Base-by-base conservation (phyloP, 2,797 vertebrate species). In the Phoebastria nigripes region DNA sequence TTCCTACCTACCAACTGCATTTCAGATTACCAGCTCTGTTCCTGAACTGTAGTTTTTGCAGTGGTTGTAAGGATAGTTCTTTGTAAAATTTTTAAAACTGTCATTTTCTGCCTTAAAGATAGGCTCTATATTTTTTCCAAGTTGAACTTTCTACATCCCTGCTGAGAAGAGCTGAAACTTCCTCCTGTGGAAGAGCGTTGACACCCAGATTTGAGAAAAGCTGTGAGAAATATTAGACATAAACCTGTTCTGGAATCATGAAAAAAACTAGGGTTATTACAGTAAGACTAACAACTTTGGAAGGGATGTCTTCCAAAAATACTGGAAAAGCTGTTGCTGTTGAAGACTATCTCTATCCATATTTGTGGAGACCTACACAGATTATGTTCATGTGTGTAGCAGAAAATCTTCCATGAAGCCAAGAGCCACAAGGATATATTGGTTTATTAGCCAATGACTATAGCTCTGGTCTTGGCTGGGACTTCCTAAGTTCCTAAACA, bases 141-240 rank as follows among this genome's bases (percentile, higher is more conserved):
- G 28, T 28, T 81, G 25, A 89, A 66, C 20, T 63, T 91, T 46
- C 39, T 66, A 52, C 7, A 29, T 26, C 5, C 15, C 19, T 9
- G 29, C 47, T 87, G 63, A 89, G 55, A 41, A 58, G 67, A 92
- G 24, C 39, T 93, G 35, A 89, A 92, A 86, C 10, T 76, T 71
- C 51, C 22, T 92, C 21, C 29, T 72, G 4, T 20, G 76, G 82
- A 58, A 87, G 46, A 20, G 14, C 2, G 12, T 3, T 82, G 58
- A 70, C 24, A 76, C 15, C 1, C 21, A 92, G 39, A 82, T 89
- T 84, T 93, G 39, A 76, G 62, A 79, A 73, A 9, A 76, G 39
- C n/a, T 77, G 8, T 46, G 26, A 80, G 51, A 66, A 79, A 89
- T 72, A 79, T 65, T 58, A 78, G 56, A 46, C 14, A 55, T 47